Percentiles rank a stretch among this genome's conserved stretches.
phyloP scores from a whole-genome alignment of 2,797 vertebrate genomes.

The Leptoclinus maculatus region DNA sequence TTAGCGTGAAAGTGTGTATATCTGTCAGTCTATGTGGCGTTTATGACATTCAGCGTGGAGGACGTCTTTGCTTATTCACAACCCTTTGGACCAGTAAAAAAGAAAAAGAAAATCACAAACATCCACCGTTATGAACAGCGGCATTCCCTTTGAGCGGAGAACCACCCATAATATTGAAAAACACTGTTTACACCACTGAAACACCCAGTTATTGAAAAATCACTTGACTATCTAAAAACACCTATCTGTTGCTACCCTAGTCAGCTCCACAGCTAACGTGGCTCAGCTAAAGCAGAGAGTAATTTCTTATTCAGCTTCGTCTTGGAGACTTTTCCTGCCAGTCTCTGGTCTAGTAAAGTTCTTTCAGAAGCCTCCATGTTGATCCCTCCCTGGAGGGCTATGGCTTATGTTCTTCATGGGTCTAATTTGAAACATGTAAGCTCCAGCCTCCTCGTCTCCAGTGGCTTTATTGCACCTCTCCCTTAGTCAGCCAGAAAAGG shows the following conservation, averaged over 20 bases:
- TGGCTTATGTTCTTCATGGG: slow-evolving; percentile 73
- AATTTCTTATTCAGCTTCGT: slow-evolving; percentile 32
- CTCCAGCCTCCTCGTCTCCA: slow-evolving; percentile 61
- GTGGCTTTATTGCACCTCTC: slow-evolving; percentile 75
- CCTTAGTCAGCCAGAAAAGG: slow-evolving; percentile 61
- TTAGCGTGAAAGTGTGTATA: slow-evolving; percentile 5
- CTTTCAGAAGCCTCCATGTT: slow-evolving; percentile 43
- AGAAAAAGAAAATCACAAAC: slow-evolving; percentile 30
- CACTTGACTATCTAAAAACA: slow-evolving; percentile 70
- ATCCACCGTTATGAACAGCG: slow-evolving; percentile 54
- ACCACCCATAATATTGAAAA: slow-evolving; percentile 56
- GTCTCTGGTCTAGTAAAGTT: slow-evolving; percentile 53
- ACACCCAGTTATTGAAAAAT: slow-evolving; percentile 67
- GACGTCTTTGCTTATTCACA: slow-evolving; percentile 44
- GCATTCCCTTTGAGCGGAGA: slow-evolving; percentile 54
- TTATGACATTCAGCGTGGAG: slow-evolving; percentile 68
- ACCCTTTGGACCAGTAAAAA: slow-evolving; percentile 48
- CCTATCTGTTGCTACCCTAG: slow-evolving; percentile 80
- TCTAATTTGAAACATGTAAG: slow-evolving; percentile 65
- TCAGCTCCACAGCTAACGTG: slow-evolving; percentile 78
- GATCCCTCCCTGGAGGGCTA: slow-evolving; percentile 65
- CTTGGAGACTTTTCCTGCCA: slow-evolving; percentile 29
- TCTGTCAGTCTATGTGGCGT: slow-evolving; percentile 15
- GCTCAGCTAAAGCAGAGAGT: slow-evolving; percentile 84
- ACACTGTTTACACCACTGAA: slow-evolving; percentile 61